A percentile compares a stretch with the other conserved stretches of the same genome.
Evolutionary conservation across 1,140 invertebrate genomes (phyloP).

Genomic region (Drosophila insularis): DNA sequence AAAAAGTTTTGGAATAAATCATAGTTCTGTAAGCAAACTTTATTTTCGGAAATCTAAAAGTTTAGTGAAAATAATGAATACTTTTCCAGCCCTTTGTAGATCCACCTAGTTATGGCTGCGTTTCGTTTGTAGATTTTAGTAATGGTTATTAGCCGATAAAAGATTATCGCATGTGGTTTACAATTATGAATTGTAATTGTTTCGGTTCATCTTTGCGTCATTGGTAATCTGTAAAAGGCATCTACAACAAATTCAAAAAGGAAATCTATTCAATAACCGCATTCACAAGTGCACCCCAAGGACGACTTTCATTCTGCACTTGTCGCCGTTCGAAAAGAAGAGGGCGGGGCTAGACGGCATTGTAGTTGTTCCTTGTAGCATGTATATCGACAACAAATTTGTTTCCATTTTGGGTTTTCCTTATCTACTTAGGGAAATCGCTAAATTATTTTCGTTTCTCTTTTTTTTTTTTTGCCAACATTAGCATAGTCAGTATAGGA

Average conservation of each 20-base stretch:
- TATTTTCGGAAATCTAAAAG: too few relatives aligned
- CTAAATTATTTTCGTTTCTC: slow-evolving; percentile 68
- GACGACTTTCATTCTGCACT: slow-evolving; percentile 49
- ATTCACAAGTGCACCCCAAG: slow-evolving; percentile 60
- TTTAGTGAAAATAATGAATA: too few relatives aligned
- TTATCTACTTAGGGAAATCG: slow-evolving; percentile 71
- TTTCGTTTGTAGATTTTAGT: not conserved
- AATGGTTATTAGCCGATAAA: not conserved
- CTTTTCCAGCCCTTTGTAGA: too few relatives aligned
- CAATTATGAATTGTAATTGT: not conserved
- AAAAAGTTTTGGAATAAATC: too few relatives aligned
- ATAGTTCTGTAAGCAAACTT: too few relatives aligned
- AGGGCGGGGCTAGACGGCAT: slow-evolving; percentile 28
- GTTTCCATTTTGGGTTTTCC: slow-evolving; percentile 76
- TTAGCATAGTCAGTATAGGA: slow-evolving; percentile 56
- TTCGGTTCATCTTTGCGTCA: not conserved
- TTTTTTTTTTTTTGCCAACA: slow-evolving; percentile 30
- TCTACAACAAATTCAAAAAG: slow-evolving; percentile 19
- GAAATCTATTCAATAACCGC: slow-evolving; percentile 43
- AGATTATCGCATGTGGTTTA: not conserved
- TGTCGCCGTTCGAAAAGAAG: slow-evolving; percentile 31
- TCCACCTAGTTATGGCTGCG: too few relatives aligned
- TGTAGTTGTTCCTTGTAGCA: slow-evolving; percentile 61
- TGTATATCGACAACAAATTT: slow-evolving; percentile 59
- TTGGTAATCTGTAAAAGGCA: not conserved